Evolutionary conservation across 2,888 invertebrate genomes (phyloP).

Genomic region (Dicranocentrus wangi): DNA sequence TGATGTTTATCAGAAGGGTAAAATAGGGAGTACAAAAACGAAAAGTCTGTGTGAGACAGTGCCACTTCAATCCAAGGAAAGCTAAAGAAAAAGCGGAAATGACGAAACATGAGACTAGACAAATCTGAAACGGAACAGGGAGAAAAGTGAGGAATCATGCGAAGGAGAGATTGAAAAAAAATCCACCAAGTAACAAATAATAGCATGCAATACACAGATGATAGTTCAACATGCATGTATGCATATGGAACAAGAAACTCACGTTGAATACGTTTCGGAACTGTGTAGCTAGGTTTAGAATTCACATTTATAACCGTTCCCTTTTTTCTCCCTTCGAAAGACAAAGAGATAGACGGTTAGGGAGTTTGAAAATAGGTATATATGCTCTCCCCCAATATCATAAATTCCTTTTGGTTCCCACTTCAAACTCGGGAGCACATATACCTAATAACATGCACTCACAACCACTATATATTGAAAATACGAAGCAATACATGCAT

Average conservation of each 20-base stretch:
- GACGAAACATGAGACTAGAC: constrained; percentile 40
- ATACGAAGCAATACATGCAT: not conserved
- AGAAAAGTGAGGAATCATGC: constrained; percentile 32
- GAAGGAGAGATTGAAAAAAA: constrained; percentile 34
- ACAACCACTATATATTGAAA: not conserved
- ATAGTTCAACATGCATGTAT: not conserved
- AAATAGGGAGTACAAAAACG: not conserved
- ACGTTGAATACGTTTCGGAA: constrained; percentile 25
- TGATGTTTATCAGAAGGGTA: constrained; percentile 13
- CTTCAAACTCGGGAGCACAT: no score
- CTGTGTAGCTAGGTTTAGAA: constrained; percentile 24
- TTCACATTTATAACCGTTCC: constrained; percentile 33
- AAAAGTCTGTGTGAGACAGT: not conserved
- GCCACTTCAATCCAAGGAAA: not conserved
- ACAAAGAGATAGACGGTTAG: not conserved
- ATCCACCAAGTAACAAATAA: constrained; percentile 12
- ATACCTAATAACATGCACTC: not conserved
- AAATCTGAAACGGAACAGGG: constrained; percentile 50
- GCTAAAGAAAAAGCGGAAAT: constrained; percentile 29
- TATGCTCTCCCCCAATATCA: not conserved
- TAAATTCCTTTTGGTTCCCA: constrained; percentile 1
- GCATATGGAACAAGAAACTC: no score
- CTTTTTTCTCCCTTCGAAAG: not conserved
- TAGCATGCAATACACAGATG: not conserved
- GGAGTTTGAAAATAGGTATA: not conserved